Percentiles rank a stretch among this genome's conserved stretches.
Evolutionary conservation across 2,113 vertebrate species (phyloP).

Genomic region (Alaudala cheleensis): DNA sequence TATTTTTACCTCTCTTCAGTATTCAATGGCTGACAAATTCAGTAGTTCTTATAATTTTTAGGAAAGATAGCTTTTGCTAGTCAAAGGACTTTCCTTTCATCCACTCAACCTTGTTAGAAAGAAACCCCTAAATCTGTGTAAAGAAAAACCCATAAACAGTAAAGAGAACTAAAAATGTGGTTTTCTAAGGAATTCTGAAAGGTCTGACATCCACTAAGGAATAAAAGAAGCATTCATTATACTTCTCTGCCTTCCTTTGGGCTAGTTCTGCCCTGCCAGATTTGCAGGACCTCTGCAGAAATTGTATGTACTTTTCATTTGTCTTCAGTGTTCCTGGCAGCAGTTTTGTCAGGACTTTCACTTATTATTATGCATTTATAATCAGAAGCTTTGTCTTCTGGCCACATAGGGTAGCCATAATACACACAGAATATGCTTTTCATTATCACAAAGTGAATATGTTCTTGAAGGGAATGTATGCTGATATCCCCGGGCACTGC

Average conservation of each 20-base stretch:
- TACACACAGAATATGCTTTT: not conserved
- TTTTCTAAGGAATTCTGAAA: not conserved
- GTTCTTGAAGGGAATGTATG: not conserved
- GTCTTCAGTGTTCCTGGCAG: not conserved
- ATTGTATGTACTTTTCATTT: not conserved
- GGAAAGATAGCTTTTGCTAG: not conserved
- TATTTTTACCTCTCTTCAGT: not conserved
- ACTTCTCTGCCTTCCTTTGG: not conserved
- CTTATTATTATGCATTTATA: not conserved
- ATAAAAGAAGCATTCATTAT: not conserved
- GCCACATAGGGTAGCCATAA: not conserved
- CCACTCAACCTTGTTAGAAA: not conserved
- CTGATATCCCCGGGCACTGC: not conserved
- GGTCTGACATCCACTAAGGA: not conserved
- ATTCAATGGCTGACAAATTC: not conserved
- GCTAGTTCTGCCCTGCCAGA: not conserved
- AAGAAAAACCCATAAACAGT: not conserved
- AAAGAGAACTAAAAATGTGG: not conserved
- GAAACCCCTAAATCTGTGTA: not conserved
- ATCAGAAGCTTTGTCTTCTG: not conserved
- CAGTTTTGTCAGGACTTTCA: not conserved
- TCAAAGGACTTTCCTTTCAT: not conserved
- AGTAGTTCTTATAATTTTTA: not conserved
- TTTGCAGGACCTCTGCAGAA: constrained; percentile 1
- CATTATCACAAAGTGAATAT: not conserved